Evolutionary conservation across 2,888 invertebrate species (phyloP), one percentile per base, ranked within the genome.

Genomic region (Orchestes rusci): DNA sequence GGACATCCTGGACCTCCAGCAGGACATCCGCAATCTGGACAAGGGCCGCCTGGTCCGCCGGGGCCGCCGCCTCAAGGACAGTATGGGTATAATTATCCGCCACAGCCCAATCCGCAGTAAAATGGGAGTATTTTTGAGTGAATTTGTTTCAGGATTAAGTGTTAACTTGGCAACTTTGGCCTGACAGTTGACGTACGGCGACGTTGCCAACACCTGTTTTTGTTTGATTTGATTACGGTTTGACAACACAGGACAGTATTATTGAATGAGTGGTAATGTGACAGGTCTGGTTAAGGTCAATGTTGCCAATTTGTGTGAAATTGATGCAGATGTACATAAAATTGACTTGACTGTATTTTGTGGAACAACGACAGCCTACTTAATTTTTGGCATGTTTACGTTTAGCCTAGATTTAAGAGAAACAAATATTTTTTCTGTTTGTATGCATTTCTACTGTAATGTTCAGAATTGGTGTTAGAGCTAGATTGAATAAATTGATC

Each of bases 61-160:
- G 46, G 16, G 31, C 35, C 51, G 10, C 83, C 78, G 4, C 77
- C 84, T 4, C 82, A 84, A 53, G 80, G 81, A 45, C 77, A 79
- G 47, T 88, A 88, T 62, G 79, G 76, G 4, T 82, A 84, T 28
- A 87, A 86, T 63, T 80, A 84, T 38, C 86, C 85, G 62, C 86
- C 87, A 59, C 87, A 87, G 49, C 84, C 85, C 37, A 60, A 61
- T 52, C 75, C 80, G 19, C 82, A 82, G 64, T 82, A 77, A 59
- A 34, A n/a, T 31, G 31, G 13, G n/a, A 12, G 31, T 31, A 3
- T 3, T 3, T 13, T 31, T 13, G 2, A 31, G n/a, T n/a, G n/a
- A n/a, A n/a, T n/a, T 23, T 23, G 10, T 5, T 7, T 23, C 5
- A 23, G 23, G 5, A 10, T 7, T 7, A 23, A 23, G 10, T 23